Evolutionary conservation across 2,797 vertebrate species (phyloP).

Genomic region (Pterois miles): DNA sequence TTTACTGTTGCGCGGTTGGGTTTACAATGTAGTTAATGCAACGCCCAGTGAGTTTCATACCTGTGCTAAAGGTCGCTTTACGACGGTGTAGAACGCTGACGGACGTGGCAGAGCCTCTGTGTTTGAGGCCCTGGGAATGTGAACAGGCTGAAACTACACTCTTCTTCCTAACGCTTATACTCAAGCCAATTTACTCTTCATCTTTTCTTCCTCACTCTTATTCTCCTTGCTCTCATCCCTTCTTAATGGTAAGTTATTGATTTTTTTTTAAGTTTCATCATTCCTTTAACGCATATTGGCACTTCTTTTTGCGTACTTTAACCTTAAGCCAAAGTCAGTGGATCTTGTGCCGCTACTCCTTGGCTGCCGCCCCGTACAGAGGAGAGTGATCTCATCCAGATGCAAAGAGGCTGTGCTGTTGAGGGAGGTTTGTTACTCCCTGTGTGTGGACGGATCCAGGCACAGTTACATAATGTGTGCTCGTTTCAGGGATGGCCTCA

Average conservation of each 20-base stretch:
- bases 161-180: neutral
- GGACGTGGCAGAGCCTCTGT: no score
- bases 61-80: no score
- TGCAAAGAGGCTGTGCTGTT: conserved; percentile 33
- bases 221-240: neutral
- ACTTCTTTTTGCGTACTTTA: neutral
- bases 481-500: conserved; percentile 22
- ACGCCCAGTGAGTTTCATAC: no score
- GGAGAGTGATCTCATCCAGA: conserved; percentile 4
- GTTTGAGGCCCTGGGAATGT: no score
- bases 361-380: neutral
- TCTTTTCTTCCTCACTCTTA: conserved; percentile 1
- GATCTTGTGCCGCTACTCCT: neutral
- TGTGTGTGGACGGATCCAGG: conserved; percentile 29
- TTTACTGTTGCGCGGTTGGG: no score
- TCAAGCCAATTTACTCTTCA: conserved; percentile 5
- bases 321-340: neutral
- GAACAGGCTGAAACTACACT: neutral
- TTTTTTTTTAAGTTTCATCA: conserved; percentile 26
- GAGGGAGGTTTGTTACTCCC: conserved; percentile 37
- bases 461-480: conserved; percentile 46
- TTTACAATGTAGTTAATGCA: no score
- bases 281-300: neutral
- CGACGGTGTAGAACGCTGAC: no score
- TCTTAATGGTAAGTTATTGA: conserved; percentile 15